phyloP scores from a whole-genome alignment of 2,888 invertebrate genomes.

The Metallyticus violacea region DNA sequence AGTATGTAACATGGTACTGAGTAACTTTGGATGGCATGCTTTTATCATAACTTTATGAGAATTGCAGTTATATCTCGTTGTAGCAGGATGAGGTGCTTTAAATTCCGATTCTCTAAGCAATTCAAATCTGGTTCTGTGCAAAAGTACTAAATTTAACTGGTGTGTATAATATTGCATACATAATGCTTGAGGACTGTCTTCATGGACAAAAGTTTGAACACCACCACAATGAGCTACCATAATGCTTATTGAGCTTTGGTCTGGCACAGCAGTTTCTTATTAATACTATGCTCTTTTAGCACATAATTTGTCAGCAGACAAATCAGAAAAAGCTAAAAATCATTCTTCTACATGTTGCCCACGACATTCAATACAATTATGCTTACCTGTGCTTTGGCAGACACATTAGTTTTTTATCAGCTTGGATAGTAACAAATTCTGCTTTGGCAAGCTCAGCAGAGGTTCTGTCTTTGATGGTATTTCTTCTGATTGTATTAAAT shows the following conservation, averaged over 20 bases:
- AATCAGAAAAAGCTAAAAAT: slow-evolving; percentile 25
- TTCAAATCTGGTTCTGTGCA: background rate
- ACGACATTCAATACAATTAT: slow-evolving; percentile 21
- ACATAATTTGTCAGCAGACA: background rate
- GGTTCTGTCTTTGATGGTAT: background rate
- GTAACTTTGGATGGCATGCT: background rate
- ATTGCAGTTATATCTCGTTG: background rate
- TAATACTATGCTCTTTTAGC: background rate
- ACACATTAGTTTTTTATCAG: slow-evolving; percentile 28
- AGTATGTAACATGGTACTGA: background rate
- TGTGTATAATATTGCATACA: background rate
- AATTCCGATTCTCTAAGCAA: background rate
- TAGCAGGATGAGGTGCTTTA: background rate
- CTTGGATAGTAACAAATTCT: slow-evolving; percentile 17
- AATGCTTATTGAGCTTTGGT: slow-evolving; percentile 14
- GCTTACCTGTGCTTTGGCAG: slow-evolving; percentile 24
- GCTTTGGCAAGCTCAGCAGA: background rate
- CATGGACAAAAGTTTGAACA: background rate
- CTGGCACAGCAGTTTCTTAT: slow-evolving; percentile 22
- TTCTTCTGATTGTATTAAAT: background rate
- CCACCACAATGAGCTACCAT: background rate
- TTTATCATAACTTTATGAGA: background rate
- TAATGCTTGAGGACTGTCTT: background rate
- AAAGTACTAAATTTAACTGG: background rate
- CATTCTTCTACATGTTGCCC: slow-evolving; percentile 4